Evolutionary conservation across 2,888 invertebrate species (phyloP).

Genomic region (Ferrisia virgata): DNA sequence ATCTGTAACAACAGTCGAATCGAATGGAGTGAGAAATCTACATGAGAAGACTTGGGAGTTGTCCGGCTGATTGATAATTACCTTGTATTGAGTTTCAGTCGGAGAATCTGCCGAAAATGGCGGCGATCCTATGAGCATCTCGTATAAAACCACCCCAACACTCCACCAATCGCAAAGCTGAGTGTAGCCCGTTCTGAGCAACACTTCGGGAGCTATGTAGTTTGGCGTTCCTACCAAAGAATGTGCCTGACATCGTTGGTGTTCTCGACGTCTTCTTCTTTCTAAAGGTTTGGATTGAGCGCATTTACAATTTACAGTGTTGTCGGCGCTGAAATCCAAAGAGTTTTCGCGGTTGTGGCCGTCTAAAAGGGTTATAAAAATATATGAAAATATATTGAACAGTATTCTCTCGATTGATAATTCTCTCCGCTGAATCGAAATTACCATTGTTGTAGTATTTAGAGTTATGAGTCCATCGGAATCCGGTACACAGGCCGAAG

Average conservation of each 20-base stretch:
- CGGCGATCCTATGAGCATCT: conserved; percentile 98
- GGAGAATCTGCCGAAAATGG: conserved; percentile 93
- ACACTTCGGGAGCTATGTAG: conserved; percentile 96
- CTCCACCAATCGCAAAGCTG: conserved; percentile 99
- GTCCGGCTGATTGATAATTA: conserved; percentile 52
- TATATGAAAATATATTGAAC: conserved; percentile 71
- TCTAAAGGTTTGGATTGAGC: conserved; percentile 74
- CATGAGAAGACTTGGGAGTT: too few species aligned
- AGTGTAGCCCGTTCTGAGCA: conserved; percentile 87
- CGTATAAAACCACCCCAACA: conserved; percentile 98
- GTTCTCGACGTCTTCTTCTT: conserved; percentile 73
- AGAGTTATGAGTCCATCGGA: conserved; percentile 99
- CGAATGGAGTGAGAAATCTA: too few species aligned
- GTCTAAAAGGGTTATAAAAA: not conserved
- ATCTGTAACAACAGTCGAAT: conserved; percentile 67
- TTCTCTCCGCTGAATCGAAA: conserved; percentile 48
- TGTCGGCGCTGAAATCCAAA: conserved; percentile 78
- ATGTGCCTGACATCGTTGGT: conserved; percentile 92
- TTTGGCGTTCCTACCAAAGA: conserved; percentile 99
- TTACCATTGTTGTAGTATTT: conserved; percentile 93
- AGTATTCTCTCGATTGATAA: not conserved
- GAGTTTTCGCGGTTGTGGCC: conserved; percentile 93
- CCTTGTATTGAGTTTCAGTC: conserved; percentile 95
- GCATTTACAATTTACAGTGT: conserved; percentile 68
- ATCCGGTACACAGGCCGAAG: conserved; percentile 98